Evolutionary conservation across 2,888 invertebrate genomes (phyloP), one percentile per base, ranked within the genome.

Genomic region (Gari tellinella): DNA sequence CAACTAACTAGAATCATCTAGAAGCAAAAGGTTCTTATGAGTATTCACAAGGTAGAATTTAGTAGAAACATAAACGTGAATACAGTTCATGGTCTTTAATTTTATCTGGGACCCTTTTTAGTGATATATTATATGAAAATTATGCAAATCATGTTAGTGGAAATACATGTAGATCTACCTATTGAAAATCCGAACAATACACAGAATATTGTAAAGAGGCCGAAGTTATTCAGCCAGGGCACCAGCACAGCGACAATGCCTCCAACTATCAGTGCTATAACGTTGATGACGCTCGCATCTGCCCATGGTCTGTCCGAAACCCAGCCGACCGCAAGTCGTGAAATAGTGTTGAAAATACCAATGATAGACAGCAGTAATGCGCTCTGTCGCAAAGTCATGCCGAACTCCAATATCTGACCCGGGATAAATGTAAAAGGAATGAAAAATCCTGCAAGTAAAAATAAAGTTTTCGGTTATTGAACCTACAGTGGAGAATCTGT

Each of bases 251-350:
- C 97, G 14, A 96, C 95, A 15, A 97, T 87, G 15, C 99, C 99
- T 15, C 97, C 97, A 12, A 96, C 92, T 0, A 97, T 95, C 63
- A 99, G 94, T 0, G 98, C 97, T 23, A 96, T 23, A 23, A 98
- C 99, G 92, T 98, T 98, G 55, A 99, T 94, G 91, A 96, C 93
- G 10, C 99, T 93, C 0, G 98, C 96, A 88, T 97, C 96, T 7
- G 97, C 94, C 56, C 78, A 70, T 96, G 94, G 82, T n/a, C 92
- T 79, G 82, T 93, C 93, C 1, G 97, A 97, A 38, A 98, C 95
- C 93, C 95, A 96, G 25, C 98, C 98, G 90, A 96, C 97, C 56
- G 95, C 93, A 53, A 98, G 95, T 93, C 98, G 95, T n/a, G 97
- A 97, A 75, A 98, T 91, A 0, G 97, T 98, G 92, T 98, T 99